Base-by-base conservation (phyloP, 2,888 invertebrate genomes). In the Tachina fera region DNA sequence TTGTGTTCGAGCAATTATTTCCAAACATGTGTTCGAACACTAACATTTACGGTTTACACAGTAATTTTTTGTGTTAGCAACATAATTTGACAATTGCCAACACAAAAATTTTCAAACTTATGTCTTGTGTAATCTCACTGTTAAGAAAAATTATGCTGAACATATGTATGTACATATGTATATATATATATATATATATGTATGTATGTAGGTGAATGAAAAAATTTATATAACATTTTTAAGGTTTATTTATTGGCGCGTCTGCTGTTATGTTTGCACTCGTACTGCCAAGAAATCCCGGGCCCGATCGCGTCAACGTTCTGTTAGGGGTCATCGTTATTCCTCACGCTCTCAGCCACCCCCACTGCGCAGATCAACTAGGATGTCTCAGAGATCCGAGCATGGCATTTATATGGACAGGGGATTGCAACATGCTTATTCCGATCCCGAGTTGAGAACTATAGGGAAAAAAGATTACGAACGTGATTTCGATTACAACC, bases 181-280 rank as follows among this genome's bases (percentile, higher is more conserved):
- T n/a, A n/a, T n/a, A n/a, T n/a, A n/a, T n/a, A n/a, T n/a, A n/a
- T n/a, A n/a, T n/a, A n/a, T n/a, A n/a, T n/a, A n/a, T n/a, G n/a
- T n/a, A n/a, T n/a, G 4, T 31, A 4, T 31, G 31, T 31, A 31
- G 3, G 3, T 22, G 22, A 2, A 22, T 22, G 22, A 22, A 22
- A 22, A 22, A 22, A 22, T 22, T 22, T 31, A 4, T 31, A 4
- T 31, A 31, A n/a, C 14, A 4, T 10, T 16, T 70, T 76, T 22
- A 39, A 96, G 97, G 87, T 97, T 98, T 90, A 93, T 98, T n/a
- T 98, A 98, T 91, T 98, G 98, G 98, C 95, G 97, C 79, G 96
- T 97, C 4, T 98, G 97, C 90, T 98, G 98, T 91, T 98, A 97
- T 92, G 95, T 97, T 67, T 98, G 98, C 92, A 97, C 97, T 0